Evolutionary conservation across 1,140 invertebrate species (phyloP), one percentile per base, ranked within the genome.

Genomic region (Augochlora pura): DNA sequence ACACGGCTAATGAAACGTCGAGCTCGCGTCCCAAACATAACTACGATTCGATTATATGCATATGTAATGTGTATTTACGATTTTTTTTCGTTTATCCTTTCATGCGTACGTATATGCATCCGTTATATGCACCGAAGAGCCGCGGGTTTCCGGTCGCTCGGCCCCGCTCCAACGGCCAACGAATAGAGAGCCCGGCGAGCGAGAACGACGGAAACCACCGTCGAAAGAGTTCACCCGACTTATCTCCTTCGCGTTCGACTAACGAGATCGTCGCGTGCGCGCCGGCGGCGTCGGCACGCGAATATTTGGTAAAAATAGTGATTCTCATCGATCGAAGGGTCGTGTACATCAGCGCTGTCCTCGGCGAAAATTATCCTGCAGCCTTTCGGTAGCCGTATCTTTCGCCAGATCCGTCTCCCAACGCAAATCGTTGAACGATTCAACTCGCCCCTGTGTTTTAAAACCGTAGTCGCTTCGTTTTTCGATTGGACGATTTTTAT

Each of bases 41-140:
- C 85, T 87, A 87, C 82, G 49, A 80, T 80, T 82, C 84, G 60
- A 67, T 80, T 82, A 65, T 86, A 79, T 67, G 54, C 71, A 27
- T 84, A 42, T 83, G 54, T 57, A 57, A 74, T 83, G 69, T 84
- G 70, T 80, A 67, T 77, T 73, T 84, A 69, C 79, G 75, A 66
- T 74, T 80, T n/a, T n/a, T n/a, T n/a, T n/a, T 76, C 76, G 32
- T 87, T 85, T 83, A 82, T 60, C 54, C 54, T 59, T 86, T 71
- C 77, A 81, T 78, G 60, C 62, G 67, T 86, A 86, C 84, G 81
- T 83, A 83, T 83, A 72, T 68, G 65, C 49, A 54, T 78, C 57
- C 67, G 7, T 52, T 52, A 52, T 52, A 86, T 85, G 77, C 64
- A 85, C 52, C 80, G 71, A 82, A 39, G 80, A 79, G 66, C 81